Evolutionary conservation across 1,140 invertebrate species (phyloP), one percentile per base, ranked within the genome.

Genomic region (Drosophila pachea): DNA sequence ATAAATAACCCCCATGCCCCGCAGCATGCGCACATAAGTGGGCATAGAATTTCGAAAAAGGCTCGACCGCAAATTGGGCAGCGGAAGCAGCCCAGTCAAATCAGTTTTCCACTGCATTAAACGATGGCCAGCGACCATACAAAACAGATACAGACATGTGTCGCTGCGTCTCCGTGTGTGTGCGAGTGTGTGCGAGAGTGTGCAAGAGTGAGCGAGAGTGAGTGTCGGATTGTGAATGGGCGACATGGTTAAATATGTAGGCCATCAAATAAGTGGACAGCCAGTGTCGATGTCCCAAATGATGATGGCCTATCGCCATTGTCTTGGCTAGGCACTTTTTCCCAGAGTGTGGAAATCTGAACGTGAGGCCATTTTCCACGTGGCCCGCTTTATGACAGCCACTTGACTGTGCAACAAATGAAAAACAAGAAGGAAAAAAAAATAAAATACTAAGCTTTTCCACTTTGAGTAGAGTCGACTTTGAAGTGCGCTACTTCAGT

Each of bases 21-120:
- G 22, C 22, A 22, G 22, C 22, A 1, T 1, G 22, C 42, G 42
- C 33, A 52, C 16, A 73, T 73, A 72, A 74, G 65, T 76, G 64
- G 74, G 48, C 50, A 29, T 35, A 68, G 16, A 71, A 50, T 53
- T 62, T 55, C 40, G 49, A 67, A 67, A 61, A 53, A 72, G 74
- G 56, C 60, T 73, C 65, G 56, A 78, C 76, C 78, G 71, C 74
- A 83, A 76, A 73, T 69, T 68, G 60, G 74, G 59, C 76, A 63
- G 32, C 56, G 71, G 70, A 73, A 83, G 64, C 64, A 56, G 56
- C 53, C 47, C 56, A 84, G 81, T 81, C 81, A 79, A 84, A 84
- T 81, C 82, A 86, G 79, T 84, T 84, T 84, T 84, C 81, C 81
- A 84, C 76, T 84, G 81, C 76, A 84, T 86, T 84, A 86, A 78